Conservation (phyloP, 2,797 vertebrate genomes). For the Spinus olivaceus region DNA sequence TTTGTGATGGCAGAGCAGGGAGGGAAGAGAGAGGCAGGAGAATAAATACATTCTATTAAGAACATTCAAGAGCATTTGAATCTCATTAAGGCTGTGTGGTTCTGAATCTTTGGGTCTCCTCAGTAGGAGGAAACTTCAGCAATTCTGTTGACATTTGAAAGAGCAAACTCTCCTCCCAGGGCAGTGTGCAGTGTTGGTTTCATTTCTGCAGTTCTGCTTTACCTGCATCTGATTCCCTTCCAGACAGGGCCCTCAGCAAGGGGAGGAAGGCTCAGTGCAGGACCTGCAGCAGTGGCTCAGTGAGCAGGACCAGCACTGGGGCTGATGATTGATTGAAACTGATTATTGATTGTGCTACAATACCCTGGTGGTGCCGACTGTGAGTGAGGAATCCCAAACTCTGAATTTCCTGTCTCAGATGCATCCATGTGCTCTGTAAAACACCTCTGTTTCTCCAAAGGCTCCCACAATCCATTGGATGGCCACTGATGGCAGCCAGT, state of each 20-base stretch:
- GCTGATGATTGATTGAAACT: fast-evolving
- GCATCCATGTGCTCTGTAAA: not conserved
- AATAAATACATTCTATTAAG: not conserved
- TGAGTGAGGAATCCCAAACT: not conserved
- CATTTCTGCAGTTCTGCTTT: not conserved
- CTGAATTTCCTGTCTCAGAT: not conserved
- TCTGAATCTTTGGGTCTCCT: not conserved
- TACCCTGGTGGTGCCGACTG: not conserved
- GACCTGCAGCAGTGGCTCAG: not conserved
- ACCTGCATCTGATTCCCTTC: not conserved
- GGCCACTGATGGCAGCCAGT: not conserved
- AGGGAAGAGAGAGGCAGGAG: not conserved
- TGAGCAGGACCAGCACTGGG: not conserved
- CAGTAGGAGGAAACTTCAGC: not conserved
- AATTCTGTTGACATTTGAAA: not conserved
- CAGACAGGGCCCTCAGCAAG: not conserved
- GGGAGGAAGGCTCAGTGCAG: not conserved
- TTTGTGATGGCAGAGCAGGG: not conserved
- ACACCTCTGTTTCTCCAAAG: not conserved
- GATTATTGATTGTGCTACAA: not conserved
- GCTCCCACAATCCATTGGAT: fast-evolving
- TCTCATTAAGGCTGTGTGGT: not conserved
- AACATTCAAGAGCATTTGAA: not conserved
- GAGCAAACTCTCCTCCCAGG: not conserved
- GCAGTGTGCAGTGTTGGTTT: not conserved